These are phyloP conservation scores for Chiloscyllium plagiosum DNA, from an alignment of 2,113 vertebrate genomes.

Conservation along the genomic window DNA sequence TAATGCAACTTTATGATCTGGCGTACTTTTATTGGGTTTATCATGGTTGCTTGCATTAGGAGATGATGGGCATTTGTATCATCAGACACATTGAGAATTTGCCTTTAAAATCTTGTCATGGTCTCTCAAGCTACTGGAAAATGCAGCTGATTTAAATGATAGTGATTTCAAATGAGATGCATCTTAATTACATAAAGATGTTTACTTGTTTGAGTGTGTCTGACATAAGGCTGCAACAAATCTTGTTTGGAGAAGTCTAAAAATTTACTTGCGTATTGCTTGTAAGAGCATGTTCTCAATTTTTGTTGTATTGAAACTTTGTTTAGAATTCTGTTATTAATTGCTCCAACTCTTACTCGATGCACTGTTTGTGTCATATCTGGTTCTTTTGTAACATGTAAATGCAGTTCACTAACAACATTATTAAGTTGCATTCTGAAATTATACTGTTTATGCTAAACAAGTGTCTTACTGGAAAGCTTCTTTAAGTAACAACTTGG, in stretches of 20 bases:
- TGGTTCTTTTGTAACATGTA: background rate
- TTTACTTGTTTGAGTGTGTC: background rate
- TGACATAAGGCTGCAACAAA: background rate
- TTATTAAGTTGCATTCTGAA: background rate
- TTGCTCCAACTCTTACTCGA: background rate
- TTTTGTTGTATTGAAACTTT: background rate
- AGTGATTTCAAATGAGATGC: background rate
- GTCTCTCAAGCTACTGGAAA: background rate
- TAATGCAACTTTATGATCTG: background rate
- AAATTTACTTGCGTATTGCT: background rate
- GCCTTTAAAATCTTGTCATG: background rate
- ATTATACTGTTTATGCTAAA: background rate
- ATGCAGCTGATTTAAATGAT: background rate
- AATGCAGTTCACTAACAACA: background rate
- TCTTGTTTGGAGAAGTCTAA: background rate
- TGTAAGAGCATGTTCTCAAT: background rate
- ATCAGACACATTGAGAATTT: background rate
- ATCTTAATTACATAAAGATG: background rate
- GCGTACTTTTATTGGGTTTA: background rate
- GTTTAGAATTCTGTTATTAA: background rate
- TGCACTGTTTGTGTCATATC: background rate
- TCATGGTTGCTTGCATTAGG: background rate
- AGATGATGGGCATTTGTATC: background rate
- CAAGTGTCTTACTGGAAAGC: background rate
- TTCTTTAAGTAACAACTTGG: background rate